Evolutionary conservation across 1,140 invertebrate genomes (phyloP).

Genomic region (Ceratitis capitata): DNA sequence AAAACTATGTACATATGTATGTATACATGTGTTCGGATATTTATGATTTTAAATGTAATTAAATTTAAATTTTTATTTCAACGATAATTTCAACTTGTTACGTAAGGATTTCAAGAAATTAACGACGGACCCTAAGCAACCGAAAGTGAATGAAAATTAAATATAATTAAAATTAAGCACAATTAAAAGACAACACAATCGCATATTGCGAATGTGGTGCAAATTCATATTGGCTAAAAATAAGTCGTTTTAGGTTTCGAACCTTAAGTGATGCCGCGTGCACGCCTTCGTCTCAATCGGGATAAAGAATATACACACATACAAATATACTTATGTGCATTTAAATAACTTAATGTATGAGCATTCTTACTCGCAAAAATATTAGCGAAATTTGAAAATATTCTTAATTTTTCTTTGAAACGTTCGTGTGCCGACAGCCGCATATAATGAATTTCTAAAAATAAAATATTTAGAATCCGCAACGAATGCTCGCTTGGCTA

Average conservation of each 20-base stretch:
- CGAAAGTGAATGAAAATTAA: neutral
- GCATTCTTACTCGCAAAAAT: neutral
- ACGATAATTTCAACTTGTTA: no score
- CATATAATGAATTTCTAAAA: conserved; percentile 8
- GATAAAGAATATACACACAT: neutral
- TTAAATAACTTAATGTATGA: no score
- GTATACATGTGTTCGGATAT: neutral
- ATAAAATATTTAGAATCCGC: neutral
- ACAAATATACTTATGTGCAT: neutral
- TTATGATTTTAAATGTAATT: no score
- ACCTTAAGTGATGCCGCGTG: neutral
- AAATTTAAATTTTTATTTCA: no score
- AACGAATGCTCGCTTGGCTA: neutral
- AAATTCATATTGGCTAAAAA: neutral
- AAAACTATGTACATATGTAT: neutral
- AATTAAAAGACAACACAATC: neutral
- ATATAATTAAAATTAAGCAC: neutral
- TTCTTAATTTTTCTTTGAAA: neutral
- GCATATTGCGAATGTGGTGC: neutral
- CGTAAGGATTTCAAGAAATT: neutral
- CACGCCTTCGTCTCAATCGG: neutral
- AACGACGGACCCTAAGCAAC: neutral
- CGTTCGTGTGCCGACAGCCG: neutral
- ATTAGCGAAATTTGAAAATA: neutral
- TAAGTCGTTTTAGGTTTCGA: neutral